Evolutionary conservation across 2,797 vertebrate species (phyloP), one percentile per base, ranked within the genome.

Genomic region (Hylomyscus alleni): DNA sequence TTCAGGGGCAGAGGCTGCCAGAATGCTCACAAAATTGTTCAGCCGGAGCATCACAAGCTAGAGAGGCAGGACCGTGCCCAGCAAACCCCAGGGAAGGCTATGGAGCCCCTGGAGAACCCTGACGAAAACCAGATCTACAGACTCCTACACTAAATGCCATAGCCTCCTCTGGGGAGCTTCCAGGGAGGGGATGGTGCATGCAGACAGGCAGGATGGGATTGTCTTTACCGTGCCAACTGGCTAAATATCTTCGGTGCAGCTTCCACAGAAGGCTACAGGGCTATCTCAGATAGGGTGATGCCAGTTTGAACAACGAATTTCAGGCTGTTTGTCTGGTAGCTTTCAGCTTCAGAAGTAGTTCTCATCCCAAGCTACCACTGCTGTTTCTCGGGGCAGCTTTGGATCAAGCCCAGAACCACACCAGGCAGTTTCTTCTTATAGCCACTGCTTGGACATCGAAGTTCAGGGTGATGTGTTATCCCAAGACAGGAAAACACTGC

Each of bases 41-140:
- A 90, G 5, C 91, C 29, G 12, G 60, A 65, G 54, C 17, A 44
- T 80, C 15, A 19, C n/a, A 69, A 60, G 60, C 40, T 92, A 52
- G 69, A 77, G 89, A 60, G 62, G 44, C 9, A 58, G 52, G 7
- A 24, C 52, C 4, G 1, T 24, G 52, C 40, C 31, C 72, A 50
- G 83, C 34, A 34, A 77, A 37, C 76, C 82, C 73, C 29, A 17
- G 17, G 15, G 89, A 19, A 54, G n/a, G 47, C 3, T 58, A 22
- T 73, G 60, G 44, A 86, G 7, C n/a, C 87, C 26, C 20, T 22
- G 15, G 67, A 89, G 40, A 40, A n/a, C 81, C 67, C 1, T 19
- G 37, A 90, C 86, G 29, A 60, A 91, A 95, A 87, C 37, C 26
- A 26, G 47, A 50, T 52, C 50, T 83, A 52, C 52, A 95, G 81